Evolutionary conservation across 2,888 invertebrate genomes (phyloP), one percentile per base, ranked within the genome.

Genomic region (Amphimallon solstitiale): DNA sequence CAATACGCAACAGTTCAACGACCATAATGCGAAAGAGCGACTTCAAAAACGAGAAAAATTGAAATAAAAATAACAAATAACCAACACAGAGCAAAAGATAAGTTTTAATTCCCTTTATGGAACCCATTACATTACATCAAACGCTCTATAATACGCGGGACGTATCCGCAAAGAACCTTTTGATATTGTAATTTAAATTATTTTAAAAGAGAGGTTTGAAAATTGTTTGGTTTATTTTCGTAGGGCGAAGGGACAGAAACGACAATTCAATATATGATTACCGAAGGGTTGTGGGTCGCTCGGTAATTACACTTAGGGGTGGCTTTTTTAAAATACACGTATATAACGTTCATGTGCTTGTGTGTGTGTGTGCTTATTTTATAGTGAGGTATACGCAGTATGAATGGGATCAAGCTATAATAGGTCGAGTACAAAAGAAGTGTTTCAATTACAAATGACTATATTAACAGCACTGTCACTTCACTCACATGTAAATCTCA

Each of bases 191-290:
- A 65, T 65, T 65, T 65, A 65, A 67, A 69, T 67, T 67, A 69
- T 69, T 65, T 69, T 67, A 48, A 60, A 52, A 59, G 52, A 56
- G 49, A 43, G 65, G 48, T 45, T 54, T 14, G 63, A 77, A 77
- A 79, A 77, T 74, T 78, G 79, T 79, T 79, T 78, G 78, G 76
- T 76, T 74, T 71, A 29, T 62, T 49, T n/a, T 56, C 68, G 75
- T 75, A 73, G 74, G 56, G 19, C 51, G 40, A 23, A 54, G 63
- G 40, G 17, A 74, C 76, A 75, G 76, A 75, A 78, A 79, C 79
- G 78, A 79, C 79, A 79, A 79, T 78, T 79, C 78, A 79, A 79
- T 79, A 77, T 77, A 77, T 78, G 79, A 78, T 80, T 78, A 79
- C 72, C 74, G 77, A 78, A 78, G 78, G 80, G 78, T 77, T 77